A percentile compares a stretch with the other conserved stretches of the same genome.
These are phyloP conservation scores for Dryococelus australis DNA, from an alignment of 2,888 invertebrate species.

Conservation along the genomic window DNA sequence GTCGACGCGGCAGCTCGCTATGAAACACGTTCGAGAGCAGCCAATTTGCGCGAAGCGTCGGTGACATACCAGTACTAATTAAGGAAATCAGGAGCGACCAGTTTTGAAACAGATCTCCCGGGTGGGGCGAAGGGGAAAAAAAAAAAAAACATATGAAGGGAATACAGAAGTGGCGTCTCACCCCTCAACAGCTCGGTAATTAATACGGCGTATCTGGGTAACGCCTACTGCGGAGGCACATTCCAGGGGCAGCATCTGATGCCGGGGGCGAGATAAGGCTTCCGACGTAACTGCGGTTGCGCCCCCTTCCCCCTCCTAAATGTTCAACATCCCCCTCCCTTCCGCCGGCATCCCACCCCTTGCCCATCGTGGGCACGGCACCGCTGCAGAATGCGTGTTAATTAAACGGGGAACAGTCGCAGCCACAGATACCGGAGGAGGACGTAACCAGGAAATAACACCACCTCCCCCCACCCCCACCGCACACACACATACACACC, in stretches of 20 bases:
- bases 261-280: not conserved
- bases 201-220: not conserved
- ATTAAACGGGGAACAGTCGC: not conserved
- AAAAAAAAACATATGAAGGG: not conserved
- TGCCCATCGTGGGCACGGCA: too few relatives aligned
- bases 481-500: too few relatives aligned
- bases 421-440: not conserved
- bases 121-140: not conserved
- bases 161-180: not conserved
- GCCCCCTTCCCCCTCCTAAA: not conserved
- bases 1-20: too few relatives aligned
- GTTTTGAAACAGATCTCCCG: not conserved
- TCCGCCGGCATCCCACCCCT: too few relatives aligned
- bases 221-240: too few relatives aligned
- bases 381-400: constrained; percentile 10
- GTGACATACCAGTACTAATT: not conserved
- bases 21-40: too few relatives aligned
- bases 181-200: not conserved
- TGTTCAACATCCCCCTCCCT: not conserved
- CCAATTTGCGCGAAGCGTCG: too few relatives aligned
- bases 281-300: not conserved
- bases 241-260: not conserved
- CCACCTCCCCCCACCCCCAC: not conserved
- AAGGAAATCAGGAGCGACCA: not conserved
- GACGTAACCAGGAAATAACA: not conserved